Evolutionary conservation across 2,113 vertebrate genomes (phyloP), one percentile per base, ranked within the genome.

Genomic region (Cavia aperea): DNA sequence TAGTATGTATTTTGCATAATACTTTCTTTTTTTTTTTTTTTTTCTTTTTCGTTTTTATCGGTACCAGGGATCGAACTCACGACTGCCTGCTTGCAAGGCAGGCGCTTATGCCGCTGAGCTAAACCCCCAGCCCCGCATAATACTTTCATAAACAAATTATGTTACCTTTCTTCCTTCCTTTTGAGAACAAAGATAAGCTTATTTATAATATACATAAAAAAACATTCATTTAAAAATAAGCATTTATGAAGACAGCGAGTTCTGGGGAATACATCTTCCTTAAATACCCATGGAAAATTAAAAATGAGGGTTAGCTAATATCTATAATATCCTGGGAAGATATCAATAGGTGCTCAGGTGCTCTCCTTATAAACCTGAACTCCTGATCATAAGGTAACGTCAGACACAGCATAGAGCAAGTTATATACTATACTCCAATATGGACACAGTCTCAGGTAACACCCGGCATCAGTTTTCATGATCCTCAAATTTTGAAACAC

Each of bases 181-280:
- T 92, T 87, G 49, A 88, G 81, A 90, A 21, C 81, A 90, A 92
- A 81, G 60, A 70, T 82, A 89, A 43, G 73, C 21, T 81, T 81
- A 86, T 81, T 91, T 73, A 66, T 60, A 68, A 81, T 84, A 36
- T 31, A 86, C 43, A 6, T 72, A 43, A 91, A 68, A 43, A 94
- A 92, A 58, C 15, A 3, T 58, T 58, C 18, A 43, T 26, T 86
- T 54, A 54, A 93, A 63, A 81, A 66, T 39, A 83, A 92, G 75
- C 14, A 54, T 36, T 81, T 89, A 90, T 60, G 43, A 83, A 78
- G 36, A 15, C 91, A 56, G n/a, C 62, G 18, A 79, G 46, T 33
- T 75, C 15, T 66, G 46, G 89, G 82, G 56, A 78, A 68, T 43
- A 39, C 58, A 12, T 81, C 58, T 23, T 92, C 81, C 66, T 90